These are phyloP conservation scores for Irena cyanogastra DNA, from an alignment of 2,113 vertebrate species.

Conservation along the genomic window DNA sequence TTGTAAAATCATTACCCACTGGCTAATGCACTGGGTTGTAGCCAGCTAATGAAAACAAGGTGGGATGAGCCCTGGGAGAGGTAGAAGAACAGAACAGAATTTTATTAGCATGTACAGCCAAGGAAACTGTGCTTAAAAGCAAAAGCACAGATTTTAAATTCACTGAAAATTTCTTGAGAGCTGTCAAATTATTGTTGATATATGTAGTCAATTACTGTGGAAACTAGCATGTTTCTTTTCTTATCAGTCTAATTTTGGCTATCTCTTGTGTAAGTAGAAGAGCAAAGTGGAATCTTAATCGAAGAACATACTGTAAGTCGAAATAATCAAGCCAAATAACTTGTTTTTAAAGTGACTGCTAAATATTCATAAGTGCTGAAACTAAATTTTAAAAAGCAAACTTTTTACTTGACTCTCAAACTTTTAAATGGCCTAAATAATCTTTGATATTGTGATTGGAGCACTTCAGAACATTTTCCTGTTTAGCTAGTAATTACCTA, in stretches of 20 bases:
- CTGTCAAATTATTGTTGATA: neutral
- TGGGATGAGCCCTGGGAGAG: neutral
- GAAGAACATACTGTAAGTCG: neutral
- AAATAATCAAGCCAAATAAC: neutral
- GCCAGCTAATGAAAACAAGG: neutral
- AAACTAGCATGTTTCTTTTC: neutral
- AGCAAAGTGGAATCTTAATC: neutral
- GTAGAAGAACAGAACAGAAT: neutral
- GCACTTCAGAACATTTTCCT: neutral
- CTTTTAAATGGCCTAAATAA: neutral
- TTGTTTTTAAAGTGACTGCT: neutral
- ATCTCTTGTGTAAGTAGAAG: neutral
- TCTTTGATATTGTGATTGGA: neutral
- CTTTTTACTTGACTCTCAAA: neutral
- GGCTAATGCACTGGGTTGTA: neutral
- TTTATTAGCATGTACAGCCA: neutral
- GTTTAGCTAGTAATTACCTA: neutral
- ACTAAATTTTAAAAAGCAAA: neutral
- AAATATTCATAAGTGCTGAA: neutral
- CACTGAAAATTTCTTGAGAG: neutral
- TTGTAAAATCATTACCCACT: neutral
- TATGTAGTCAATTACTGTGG: neutral
- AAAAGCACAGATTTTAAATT: neutral
- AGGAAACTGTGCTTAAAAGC: neutral
- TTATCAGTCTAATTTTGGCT: neutral